Base-by-base conservation (phyloP, 2,888 invertebrate genomes). In the Drosophila prolongata region DNA sequence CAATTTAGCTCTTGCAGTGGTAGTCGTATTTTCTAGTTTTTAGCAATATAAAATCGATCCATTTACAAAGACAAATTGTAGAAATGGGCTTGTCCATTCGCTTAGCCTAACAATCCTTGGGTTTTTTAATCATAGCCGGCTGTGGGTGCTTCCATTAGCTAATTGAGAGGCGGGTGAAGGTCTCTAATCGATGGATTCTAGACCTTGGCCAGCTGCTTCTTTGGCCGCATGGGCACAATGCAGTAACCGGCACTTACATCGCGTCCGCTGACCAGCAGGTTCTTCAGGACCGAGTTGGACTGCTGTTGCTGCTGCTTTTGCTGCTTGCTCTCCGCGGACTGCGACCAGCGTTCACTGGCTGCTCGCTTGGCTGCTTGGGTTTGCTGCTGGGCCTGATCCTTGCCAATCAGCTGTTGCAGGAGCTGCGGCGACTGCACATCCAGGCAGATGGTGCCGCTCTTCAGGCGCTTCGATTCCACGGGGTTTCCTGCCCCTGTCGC, bases 191-290 rank as follows among this genome's bases (percentile, higher is more conserved):
- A 27, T 9, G n/a, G 44, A 59, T 24, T 40, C 87, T 92, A 92
- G 83, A 91, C 92, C 89, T 92, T 92, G 71, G 92, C 91, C 77
- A 91, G 81, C 79, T 90, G 89, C 80, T 92, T 92, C 87, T 92
- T 93, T 54, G 94, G 94, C 90, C 94, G 93, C 92, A 94, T 93
- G 89, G 95, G 95, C 92, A 96, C 95, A 93, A 96, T 94, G 93
- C 97, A 97, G 93, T 98, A 98, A 80, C 98, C 98, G 83, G 97
- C 96, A 93, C 96, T 96, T 92, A 97, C 96, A 93, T 98, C 98
- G 93, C 97, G 98, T 89, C 98, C 98, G 94, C 97, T 97, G 93
- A 98, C 96, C 94, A 98, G 94, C 85, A 98, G 95, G 94, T 98
- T 98, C 95, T 97, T 97, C 90, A 98, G 95, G 91, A 98, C 98